Conservation (phyloP, 2,888 invertebrate species). For the Rugalucina vietnamica region DNA sequence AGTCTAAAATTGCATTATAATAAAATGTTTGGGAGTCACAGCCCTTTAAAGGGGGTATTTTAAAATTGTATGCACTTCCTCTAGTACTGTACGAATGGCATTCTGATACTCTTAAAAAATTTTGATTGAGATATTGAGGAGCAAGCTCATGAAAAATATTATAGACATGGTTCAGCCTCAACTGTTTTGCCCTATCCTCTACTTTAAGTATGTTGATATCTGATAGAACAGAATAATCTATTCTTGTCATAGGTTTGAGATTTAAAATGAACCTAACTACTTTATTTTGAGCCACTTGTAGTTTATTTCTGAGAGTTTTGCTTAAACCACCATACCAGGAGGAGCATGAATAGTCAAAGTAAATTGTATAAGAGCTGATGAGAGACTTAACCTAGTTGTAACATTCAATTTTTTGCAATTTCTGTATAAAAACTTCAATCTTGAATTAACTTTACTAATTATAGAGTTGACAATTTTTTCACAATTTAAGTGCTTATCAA, state of each 20-base stretch:
- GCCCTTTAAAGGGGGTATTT: too few species aligned
- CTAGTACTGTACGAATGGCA: neutral
- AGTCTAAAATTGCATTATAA: constrained; percentile 7
- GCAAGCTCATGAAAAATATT: neutral
- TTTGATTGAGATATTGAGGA: constrained; percentile 7
- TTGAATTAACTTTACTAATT: neutral
- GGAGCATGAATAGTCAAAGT: constrained; percentile 8
- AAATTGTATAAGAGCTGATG: neutral
- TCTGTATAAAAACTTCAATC: neutral
- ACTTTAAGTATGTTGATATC: constrained; percentile 9
- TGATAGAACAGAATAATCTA: neutral
- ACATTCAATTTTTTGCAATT: neutral
- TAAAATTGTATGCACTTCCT: neutral
- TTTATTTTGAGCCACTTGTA: neutral
- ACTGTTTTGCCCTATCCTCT: neutral
- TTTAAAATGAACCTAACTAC: constrained; percentile 15
- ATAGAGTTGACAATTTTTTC: constrained; percentile 5
- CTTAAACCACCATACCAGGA: neutral
- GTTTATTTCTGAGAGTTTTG: neutral
- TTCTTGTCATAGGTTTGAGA: neutral
- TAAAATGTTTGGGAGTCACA: neutral
- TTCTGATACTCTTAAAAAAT: neutral
- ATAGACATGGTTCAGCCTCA: neutral
- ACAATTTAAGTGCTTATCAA: neutral
- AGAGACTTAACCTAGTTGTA: neutral